Percentiles rank a stretch among this genome's conserved stretches.
Evolutionary conservation across 2,888 invertebrate genomes (phyloP).

Genomic region (Malthinus seriepunctatus): DNA sequence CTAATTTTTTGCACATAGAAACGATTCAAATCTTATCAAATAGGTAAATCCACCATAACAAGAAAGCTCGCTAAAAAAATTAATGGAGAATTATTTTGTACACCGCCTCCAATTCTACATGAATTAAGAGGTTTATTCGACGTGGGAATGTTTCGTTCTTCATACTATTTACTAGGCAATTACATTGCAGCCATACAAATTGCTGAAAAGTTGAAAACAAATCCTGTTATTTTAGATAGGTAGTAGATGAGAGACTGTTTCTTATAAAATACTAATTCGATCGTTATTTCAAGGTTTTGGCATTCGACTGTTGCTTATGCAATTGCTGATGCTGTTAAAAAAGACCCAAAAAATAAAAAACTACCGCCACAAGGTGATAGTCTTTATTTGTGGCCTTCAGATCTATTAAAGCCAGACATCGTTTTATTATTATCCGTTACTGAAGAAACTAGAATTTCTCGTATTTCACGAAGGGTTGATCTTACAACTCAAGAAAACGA

Average conservation of each 20-base stretch:
- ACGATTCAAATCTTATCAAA: slow-evolving; percentile 5
- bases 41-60: slow-evolving; percentile 54
- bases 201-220: slow-evolving; percentile 37
- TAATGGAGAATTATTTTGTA: slow-evolving; percentile 43
- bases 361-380: slow-evolving; percentile 44
- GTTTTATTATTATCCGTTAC: slow-evolving; percentile 52
- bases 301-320: slow-evolving; percentile 56
- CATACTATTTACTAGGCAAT: slow-evolving; percentile 56
- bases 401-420: slow-evolving; percentile 54
- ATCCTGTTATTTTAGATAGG: slow-evolving; percentile 56
- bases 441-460: slow-evolving; percentile 49
- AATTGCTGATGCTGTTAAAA: slow-evolving; percentile 47
- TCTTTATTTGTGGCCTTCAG: slow-evolving; percentile 54
- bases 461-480: slow-evolving; percentile 44
- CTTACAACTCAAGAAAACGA: slow-evolving; percentile 47
- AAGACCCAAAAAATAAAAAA: slow-evolving; percentile 34
- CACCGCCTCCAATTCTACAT: slow-evolving; percentile 52
- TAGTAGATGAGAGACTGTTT: slow-evolving; percentile 30
- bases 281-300: slow-evolving; percentile 50
- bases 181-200: slow-evolving; percentile 55
- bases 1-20: neutral
- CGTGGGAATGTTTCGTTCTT: slow-evolving; percentile 47
- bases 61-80: slow-evolving; percentile 46
- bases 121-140: slow-evolving; percentile 49
- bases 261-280: neutral